Base-by-base conservation (phyloP, 2,113 vertebrate genomes). In the Uria lomvia region DNA sequence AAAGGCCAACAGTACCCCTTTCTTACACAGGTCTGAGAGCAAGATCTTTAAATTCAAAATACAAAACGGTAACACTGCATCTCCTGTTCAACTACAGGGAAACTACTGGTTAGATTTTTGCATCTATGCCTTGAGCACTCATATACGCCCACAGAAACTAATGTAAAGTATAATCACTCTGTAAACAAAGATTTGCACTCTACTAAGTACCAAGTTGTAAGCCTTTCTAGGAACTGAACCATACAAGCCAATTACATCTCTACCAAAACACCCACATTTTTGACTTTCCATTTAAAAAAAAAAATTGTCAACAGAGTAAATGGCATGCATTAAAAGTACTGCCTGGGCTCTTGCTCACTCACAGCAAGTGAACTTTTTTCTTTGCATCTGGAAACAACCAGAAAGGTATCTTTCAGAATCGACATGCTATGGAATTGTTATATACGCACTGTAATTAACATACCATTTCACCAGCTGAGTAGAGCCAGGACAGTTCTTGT, bases 391-490 rank as follows among this genome's bases (percentile, higher is more conserved):
- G 26, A 26, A n/a, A 11, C 10, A 53, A 4, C 4, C 40, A 90
- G 26, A 30, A 60, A 36, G 24, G 21, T 9, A 52, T 4, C 50
- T 62, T 6, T 29, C 72, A 65, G 32, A 66, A 55, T 4, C 59
- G 1, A 11, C 5, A 8, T 1, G 11, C 22, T 43, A 12, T 5
- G 18, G 6, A 59, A 38, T 2, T 3, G 8, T 40, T 49, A 29
- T 2, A 7, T 16, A 26, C 0, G 29, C 36, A 24, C 49, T 27
- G 50, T 20, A 42, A 42, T 3, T 87, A 59, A 97, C 98, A 80
- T 97, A 99, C 99, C 99, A 99, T 75, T 99, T 98, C 82, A 99
- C 98, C 84, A 99, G 98, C 95, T 99, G 99, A 90, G 94, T 97
- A 53, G 99, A 98, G 62, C 99, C 99, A 20, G 99, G 99, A 67